Conservation (phyloP, 2,113 vertebrate species). For the Scatophagus argus region DNA sequence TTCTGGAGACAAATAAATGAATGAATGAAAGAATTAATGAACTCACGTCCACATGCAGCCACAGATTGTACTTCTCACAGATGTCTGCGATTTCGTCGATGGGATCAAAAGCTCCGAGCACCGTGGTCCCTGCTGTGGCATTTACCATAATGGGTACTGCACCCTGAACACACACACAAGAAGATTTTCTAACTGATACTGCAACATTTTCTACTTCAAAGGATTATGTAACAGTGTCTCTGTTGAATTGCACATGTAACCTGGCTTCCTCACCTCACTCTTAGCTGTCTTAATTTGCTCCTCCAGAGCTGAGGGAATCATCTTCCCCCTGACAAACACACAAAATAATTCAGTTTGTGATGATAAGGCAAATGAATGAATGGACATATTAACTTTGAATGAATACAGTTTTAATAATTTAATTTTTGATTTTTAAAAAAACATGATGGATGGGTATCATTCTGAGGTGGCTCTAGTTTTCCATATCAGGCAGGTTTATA, state of each 20-base stretch:
- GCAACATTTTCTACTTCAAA: not conserved
- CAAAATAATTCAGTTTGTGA: not conserved
- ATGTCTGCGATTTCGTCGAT: slow-evolving; percentile 82
- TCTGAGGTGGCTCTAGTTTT: not conserved
- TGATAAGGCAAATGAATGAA: not conserved
- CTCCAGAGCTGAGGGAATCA: slow-evolving; percentile 90
- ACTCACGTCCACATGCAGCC: slow-evolving; percentile 90
- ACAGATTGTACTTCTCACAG: slow-evolving; percentile 81
- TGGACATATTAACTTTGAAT: not conserved
- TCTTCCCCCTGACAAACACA: slow-evolving; percentile 87
- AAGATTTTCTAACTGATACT: not conserved
- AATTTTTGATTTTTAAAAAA: not conserved
- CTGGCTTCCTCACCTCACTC: slow-evolving; percentile 83
- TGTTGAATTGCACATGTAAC: not conserved
- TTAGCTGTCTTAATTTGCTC: slow-evolving; percentile 83
- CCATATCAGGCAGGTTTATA: not conserved
- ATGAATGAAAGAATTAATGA: not conserved
- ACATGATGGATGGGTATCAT: not conserved
- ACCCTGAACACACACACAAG: slow-evolving; percentile 76
- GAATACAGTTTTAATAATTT: too few species aligned
- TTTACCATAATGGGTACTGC: slow-evolving; percentile 88
- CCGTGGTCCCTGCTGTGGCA: slow-evolving; percentile 88
- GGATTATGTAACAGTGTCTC: not conserved
- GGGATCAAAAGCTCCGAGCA: slow-evolving; percentile 89
- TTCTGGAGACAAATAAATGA: not conserved